phyloP scores from a whole-genome alignment of 2,797 vertebrate species.

The Lithobates sylvaticus region DNA sequence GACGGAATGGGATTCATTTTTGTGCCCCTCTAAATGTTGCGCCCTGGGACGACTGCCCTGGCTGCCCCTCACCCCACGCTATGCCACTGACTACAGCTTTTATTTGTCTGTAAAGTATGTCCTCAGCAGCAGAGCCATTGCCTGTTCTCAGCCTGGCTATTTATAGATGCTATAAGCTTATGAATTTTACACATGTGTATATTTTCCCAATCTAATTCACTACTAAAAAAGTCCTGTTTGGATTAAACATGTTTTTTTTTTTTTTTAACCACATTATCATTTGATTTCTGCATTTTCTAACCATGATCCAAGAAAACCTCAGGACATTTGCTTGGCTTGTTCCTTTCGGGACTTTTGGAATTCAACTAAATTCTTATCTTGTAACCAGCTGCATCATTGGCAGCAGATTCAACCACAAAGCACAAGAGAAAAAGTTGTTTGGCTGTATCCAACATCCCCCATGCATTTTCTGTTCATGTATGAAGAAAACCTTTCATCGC shows the following conservation, averaged over 20 bases:
- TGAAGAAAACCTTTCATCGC: not conserved
- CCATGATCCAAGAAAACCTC: slow-evolving; percentile 22
- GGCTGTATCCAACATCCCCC: slow-evolving; percentile 5
- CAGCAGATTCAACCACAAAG: not conserved
- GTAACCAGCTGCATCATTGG: slow-evolving; percentile 23
- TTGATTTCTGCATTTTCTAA: not conserved
- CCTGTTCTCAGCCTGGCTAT: not conserved
- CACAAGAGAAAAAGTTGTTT: slow-evolving; percentile 11
- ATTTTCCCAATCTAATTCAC: not conserved
- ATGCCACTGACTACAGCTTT: not conserved
- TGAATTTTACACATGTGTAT: too few relatives aligned
- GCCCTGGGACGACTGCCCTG: too few relatives aligned
- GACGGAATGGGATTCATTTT: too few relatives aligned
- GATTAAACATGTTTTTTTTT: too few relatives aligned
- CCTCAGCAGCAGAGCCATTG: too few relatives aligned
- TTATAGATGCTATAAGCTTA: not conserved
- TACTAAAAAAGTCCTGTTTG: not conserved
- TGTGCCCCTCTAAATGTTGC: too few relatives aligned
- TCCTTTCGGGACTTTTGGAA: slow-evolving; percentile 6
- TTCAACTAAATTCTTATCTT: slow-evolving; percentile 32
- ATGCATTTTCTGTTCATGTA: not conserved
- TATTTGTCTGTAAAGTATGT: too few relatives aligned
- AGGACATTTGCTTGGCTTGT: slow-evolving; percentile 17
- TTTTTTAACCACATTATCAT: too few relatives aligned
- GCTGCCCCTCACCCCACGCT: too few relatives aligned